A percentile compares a stretch with the other conserved stretches of the same genome.
Conservation (phyloP, 2,797 vertebrate genomes). For the Graptemys geographica region DNA sequence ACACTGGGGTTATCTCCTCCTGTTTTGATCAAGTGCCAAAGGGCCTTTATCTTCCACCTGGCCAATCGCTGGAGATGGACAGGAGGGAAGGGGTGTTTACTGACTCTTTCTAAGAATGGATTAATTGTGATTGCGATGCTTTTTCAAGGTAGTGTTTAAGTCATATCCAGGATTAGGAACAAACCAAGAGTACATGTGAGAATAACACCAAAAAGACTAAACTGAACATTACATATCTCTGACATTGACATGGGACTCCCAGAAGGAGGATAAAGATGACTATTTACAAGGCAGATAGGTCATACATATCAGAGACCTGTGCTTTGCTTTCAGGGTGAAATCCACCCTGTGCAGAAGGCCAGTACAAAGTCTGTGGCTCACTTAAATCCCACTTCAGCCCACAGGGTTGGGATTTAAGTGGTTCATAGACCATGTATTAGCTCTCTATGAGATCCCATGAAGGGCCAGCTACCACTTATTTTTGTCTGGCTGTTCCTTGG, state of each 20-base stretch:
- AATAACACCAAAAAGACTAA: neutral
- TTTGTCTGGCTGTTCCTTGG: neutral
- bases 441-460: too few relatives aligned
- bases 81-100: neutral
- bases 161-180: neutral
- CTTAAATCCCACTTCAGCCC: neutral
- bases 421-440: neutral
- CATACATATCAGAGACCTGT: neutral
- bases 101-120: neutral
- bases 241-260: neutral
- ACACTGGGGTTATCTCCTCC: neutral
- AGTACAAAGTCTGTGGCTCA: too few relatives aligned
- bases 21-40: neutral
- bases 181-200: neutral
- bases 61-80: neutral
- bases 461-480: accelerated
- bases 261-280: neutral
- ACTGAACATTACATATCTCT: neutral
- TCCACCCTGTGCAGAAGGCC: neutral
- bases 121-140: neutral
- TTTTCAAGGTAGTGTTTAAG: neutral
- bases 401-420: neutral
- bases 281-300: neutral
- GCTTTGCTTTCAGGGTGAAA: accelerated
- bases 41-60: neutral